Evolutionary conservation across 2,797 vertebrate species (phyloP).

Genomic region (Spatula clypeata): DNA sequence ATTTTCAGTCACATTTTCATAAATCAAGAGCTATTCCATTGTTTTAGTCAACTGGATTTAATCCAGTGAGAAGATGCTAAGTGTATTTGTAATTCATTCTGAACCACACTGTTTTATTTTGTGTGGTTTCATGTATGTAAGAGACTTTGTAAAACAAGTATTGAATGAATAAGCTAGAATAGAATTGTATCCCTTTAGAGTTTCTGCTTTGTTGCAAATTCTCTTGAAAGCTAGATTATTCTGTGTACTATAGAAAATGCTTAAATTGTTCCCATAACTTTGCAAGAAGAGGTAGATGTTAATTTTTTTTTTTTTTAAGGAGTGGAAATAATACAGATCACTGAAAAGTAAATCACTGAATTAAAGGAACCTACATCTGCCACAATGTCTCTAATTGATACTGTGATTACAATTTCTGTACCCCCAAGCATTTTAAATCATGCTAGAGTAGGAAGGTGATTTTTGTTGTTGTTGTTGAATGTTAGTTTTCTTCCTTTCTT

Average conservation of each 20-base stretch:
- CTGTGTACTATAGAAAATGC: not conserved
- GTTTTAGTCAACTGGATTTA: conserved; percentile 7
- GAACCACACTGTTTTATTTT: not conserved
- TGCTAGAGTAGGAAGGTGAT: not conserved
- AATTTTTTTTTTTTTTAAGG: not conserved
- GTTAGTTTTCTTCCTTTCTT: not conserved
- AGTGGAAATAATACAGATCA: not conserved
- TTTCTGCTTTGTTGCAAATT: not conserved
- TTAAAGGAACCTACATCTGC: not conserved
- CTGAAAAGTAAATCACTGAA: not conserved
- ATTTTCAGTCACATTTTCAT: not conserved
- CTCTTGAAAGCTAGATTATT: not conserved
- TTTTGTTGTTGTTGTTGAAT: no score
- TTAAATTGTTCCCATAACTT: not conserved
- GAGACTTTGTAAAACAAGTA: not conserved
- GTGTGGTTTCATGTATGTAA: not conserved
- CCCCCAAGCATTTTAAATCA: not conserved
- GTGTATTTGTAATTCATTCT: conserved; percentile 1
- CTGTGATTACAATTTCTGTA: not conserved
- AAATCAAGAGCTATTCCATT: not conserved
- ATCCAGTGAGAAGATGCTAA: not conserved
- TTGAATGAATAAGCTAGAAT: not conserved
- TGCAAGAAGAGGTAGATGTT: not conserved
- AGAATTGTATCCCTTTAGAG: not conserved
- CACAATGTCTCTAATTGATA: not conserved